Evolutionary conservation across 1,140 invertebrate species (phyloP), one percentile per base, ranked within the genome.

Genomic region (Phenacoccus solenopsis): DNA sequence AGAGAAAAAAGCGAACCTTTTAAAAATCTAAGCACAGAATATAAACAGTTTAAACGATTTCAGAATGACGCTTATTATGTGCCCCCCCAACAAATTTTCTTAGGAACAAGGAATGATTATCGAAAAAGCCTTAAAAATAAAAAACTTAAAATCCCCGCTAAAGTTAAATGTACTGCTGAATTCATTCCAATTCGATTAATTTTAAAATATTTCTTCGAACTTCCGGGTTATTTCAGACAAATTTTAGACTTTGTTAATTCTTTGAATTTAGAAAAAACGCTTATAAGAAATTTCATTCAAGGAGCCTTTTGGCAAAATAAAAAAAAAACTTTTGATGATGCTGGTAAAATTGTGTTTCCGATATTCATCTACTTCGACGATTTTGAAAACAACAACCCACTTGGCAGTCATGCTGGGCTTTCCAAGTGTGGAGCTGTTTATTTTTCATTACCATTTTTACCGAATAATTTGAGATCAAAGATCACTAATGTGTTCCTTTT

Each of bases 181-280:
- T 67, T 28, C 21, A 67, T 67, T 13, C 64, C 64, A 1, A 16
- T 67, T 21, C 10, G 12, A n/a, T 13, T 12, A 12, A 21, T 67
- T 21, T 27, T 67, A n/a, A 67, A 67, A 67, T 27, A 67, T 28
- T 20, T 67, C 9, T 67, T 67, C 28, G 64, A 67, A 28, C 27
- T 28, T 25, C 30, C 64, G 9, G 30, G 30, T 25, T 67, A 28
- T 67, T 67, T 67, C 28, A 67, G 28, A 9, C 25, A 28, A 21
- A 7, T 67, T 32, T 32, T 5, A 13, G 13, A 5, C 13, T 32
- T 7, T 32, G 13, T 32, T 7, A 32, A 28, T 20, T 67, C 20
- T n/a, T 28, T 67, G 30, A 28, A 16, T 27, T 13, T 27, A 27
- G 21, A 67, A 32, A 24, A 68, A 32, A 32, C 28, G 1, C 22